A percentile compares a stretch with the other conserved stretches of the same genome.
Evolutionary conservation across 2,797 vertebrate genomes (phyloP).

Genomic region (Atherinosoma microstoma): DNA sequence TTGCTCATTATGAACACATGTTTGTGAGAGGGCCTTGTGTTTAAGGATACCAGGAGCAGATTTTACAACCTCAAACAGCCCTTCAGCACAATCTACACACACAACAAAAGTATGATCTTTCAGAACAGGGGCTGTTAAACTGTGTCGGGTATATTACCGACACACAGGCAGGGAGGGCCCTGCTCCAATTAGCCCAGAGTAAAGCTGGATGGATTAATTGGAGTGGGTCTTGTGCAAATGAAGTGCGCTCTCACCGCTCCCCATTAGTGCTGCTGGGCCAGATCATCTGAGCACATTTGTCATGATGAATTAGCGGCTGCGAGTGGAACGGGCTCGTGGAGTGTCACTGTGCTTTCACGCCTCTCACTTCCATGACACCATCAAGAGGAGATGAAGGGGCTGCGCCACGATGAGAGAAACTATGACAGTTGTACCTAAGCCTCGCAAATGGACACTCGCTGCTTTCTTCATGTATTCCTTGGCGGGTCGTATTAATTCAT

Average conservation of each 20-base stretch:
- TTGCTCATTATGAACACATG: slow-evolving; percentile 58
- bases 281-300: slow-evolving; percentile 86
- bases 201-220: slow-evolving; percentile 84
- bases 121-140: slow-evolving; percentile 75
- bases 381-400: slow-evolving; percentile 82
- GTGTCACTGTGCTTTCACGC: slow-evolving; percentile 83
- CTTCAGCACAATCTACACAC: slow-evolving; percentile 52
- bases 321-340: slow-evolving; percentile 79
- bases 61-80: slow-evolving; percentile 65
- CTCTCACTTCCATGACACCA: slow-evolving; percentile 83
- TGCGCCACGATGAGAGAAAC: slow-evolving; percentile 72
- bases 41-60: slow-evolving; percentile 47
- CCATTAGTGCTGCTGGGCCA: slow-evolving; percentile 81
- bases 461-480: slow-evolving; percentile 76
- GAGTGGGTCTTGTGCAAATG: slow-evolving; percentile 83
- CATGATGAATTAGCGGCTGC: slow-evolving; percentile 83
- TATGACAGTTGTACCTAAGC: slow-evolving; percentile 84
- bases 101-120: slow-evolving; percentile 62
- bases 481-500: slow-evolving; percentile 78
- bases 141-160: slow-evolving; percentile 77
- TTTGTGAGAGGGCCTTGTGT: slow-evolving; percentile 60
- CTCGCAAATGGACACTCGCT: slow-evolving; percentile 78
- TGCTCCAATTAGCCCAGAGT: slow-evolving; percentile 83
- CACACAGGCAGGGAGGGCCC: slow-evolving; percentile 78
- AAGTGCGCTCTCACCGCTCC: slow-evolving; percentile 79